A percentile compares a stretch with the other conserved stretches of the same genome.
Conservation (phyloP, 2,888 invertebrate genomes). For the Hypolimnas misippus region DNA sequence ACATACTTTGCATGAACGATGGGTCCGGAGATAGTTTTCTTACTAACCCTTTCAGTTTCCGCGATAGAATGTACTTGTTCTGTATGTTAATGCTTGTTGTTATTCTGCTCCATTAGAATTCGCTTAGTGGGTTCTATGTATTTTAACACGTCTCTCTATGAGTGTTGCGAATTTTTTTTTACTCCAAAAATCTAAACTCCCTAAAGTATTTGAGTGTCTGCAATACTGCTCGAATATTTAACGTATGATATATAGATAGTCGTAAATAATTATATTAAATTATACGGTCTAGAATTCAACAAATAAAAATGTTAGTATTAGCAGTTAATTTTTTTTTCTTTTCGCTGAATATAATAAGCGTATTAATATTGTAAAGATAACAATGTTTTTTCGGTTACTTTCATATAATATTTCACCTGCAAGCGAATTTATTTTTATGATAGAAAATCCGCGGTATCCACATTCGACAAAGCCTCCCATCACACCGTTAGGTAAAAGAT, state of each 20-base stretch:
- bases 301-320: too few species aligned
- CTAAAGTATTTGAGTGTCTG: too few species aligned
- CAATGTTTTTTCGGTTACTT: neutral
- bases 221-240: too few species aligned
- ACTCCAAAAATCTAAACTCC: too few species aligned
- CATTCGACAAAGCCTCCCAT: conserved; percentile 25
- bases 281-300: too few species aligned
- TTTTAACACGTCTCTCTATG: too few species aligned
- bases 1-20: neutral
- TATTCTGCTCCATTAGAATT: conserved; percentile 1
- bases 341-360: too few species aligned
- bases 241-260: too few species aligned
- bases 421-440: conserved; percentile 43
- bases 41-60: conserved; percentile 44
- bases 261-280: too few species aligned
- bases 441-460: conserved; percentile 11
- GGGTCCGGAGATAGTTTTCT: neutral
- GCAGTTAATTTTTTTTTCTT: too few species aligned
- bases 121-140: neutral
- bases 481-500: conserved; percentile 37
- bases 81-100: neutral
- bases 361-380: too few species aligned
- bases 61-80: neutral
- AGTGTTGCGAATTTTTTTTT: too few species aligned
- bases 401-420: neutral